Evolutionary conservation across 1,140 invertebrate genomes (phyloP), one percentile per base, ranked within the genome.

Genomic region (Leptopilina boulardi): DNA sequence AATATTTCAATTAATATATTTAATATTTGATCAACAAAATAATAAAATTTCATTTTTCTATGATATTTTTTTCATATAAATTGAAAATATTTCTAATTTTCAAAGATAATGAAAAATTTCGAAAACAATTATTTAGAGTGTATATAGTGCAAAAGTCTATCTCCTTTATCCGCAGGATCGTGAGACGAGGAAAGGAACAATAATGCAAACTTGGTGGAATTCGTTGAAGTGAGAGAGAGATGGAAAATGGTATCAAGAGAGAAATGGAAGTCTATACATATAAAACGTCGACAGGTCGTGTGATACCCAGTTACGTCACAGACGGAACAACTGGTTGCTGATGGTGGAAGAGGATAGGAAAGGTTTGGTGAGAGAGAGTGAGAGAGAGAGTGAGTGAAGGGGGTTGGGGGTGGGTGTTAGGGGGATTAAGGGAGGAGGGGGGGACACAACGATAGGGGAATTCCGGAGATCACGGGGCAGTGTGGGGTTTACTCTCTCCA

Each of bases 301-400:
- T 84, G 84, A 87, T 87, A 87, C 82, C 81, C 82, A 76, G 84
- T 88, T 87, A 88, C 87, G 87, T 88, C 87, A 87, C 86, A 87
- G 86, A 87, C 84, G 83, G 85, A 88, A 88, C 86, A 88, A 88
- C 87, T 88, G 86, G 86, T 87, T 87, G 85, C 81, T 82, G 80
- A 81, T 83, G 82, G 79, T 78, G 66, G 77, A 56, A 73, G 80
- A 23, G 77, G 74, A 74, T 81, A 77, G 77, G 80, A 81, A 77
- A 75, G 80, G 74, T 56, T 51, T 75, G 70, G 47, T 71, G 73
- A 74, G 78, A 54, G 51, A 26, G 21, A 44, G 47, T 38, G 56
- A 34, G 23, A 23, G 70, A n/a, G 44, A n/a, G 44, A 56, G 77
- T 75, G 78, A 51, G 51, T 23, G 21, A 42, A 47, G 47, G 56